These are phyloP conservation scores for Agonopterix heracliana DNA, from an alignment of 2,888 invertebrate species.

Conservation along the genomic window DNA sequence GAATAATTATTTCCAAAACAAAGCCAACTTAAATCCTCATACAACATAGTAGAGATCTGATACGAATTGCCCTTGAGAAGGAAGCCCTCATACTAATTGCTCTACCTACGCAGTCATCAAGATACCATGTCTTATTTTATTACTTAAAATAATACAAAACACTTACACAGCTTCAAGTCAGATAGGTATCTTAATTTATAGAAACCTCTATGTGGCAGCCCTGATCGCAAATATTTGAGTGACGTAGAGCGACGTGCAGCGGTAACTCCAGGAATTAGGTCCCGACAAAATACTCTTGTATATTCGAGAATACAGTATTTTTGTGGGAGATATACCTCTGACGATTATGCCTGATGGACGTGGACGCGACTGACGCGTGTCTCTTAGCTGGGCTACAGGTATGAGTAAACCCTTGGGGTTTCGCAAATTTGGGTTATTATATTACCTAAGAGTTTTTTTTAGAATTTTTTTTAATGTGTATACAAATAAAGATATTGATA, in stretches of 20 bases:
- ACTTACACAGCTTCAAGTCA: too few relatives aligned
- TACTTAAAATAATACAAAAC: too few relatives aligned
- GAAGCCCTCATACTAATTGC: too few relatives aligned
- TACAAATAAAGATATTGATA: too few relatives aligned
- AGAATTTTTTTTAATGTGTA: too few relatives aligned
- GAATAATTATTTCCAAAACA: too few relatives aligned
- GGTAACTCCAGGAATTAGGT: slow-evolving; percentile 54
- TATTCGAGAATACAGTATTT: slow-evolving; percentile 30
- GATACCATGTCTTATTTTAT: too few relatives aligned
- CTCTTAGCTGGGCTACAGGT: slow-evolving; percentile 5
- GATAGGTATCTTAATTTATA: too few relatives aligned
- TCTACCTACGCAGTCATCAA: too few relatives aligned
- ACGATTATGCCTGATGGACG: slow-evolving; percentile 47
- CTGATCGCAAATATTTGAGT: slow-evolving; percentile 53
- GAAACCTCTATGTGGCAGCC: slow-evolving; percentile 30
- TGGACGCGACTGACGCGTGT: slow-evolving; percentile 29
- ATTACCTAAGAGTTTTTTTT: background rate
- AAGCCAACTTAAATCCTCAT: too few relatives aligned
- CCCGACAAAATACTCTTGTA: slow-evolving; percentile 29
- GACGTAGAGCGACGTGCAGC: slow-evolving; percentile 48
- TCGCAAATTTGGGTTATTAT: background rate
- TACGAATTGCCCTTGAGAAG: too few relatives aligned
- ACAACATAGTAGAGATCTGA: too few relatives aligned
- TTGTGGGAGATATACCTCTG: slow-evolving; percentile 37
- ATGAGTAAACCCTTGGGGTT: slow-evolving; percentile 16